These are phyloP conservation scores for Lagorchestes hirsutus DNA, from an alignment of 2,797 vertebrate genomes.

Conservation along the genomic window DNA sequence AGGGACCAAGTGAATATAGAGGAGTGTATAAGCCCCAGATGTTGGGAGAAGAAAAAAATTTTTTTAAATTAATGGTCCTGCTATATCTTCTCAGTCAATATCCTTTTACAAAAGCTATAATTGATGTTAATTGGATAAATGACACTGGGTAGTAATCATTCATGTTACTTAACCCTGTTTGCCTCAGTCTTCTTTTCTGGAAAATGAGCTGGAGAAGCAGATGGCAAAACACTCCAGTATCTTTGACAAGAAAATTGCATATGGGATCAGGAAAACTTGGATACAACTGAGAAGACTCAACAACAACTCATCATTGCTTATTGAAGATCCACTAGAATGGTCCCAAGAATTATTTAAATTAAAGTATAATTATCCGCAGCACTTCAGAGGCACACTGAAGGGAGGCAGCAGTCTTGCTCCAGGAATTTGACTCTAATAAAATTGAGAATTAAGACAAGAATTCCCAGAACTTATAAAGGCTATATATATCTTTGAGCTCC, in stretches of 20 bases:
- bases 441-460: neutral
- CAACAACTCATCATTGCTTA: neutral
- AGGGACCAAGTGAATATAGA: too few species aligned
- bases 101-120: neutral
- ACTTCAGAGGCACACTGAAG: neutral
- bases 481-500: neutral
- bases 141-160: neutral
- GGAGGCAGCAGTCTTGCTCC: neutral
- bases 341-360: neutral
- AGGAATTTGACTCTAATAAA: neutral
- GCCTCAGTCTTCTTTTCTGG: neutral
- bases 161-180: neutral
- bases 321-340: neutral
- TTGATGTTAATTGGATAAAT: too few species aligned
- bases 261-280: neutral
- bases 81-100: neutral
- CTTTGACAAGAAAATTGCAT: neutral
- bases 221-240: neutral
- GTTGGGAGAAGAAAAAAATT: neutral
- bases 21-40: neutral
- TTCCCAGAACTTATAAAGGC: neutral
- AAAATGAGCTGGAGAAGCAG: neutral
- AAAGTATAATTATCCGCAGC: neutral
- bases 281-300: neutral
- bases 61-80: neutral